phyloP scores from a whole-genome alignment of 1,140 invertebrate species.

The Lutraria rhynchaena region DNA sequence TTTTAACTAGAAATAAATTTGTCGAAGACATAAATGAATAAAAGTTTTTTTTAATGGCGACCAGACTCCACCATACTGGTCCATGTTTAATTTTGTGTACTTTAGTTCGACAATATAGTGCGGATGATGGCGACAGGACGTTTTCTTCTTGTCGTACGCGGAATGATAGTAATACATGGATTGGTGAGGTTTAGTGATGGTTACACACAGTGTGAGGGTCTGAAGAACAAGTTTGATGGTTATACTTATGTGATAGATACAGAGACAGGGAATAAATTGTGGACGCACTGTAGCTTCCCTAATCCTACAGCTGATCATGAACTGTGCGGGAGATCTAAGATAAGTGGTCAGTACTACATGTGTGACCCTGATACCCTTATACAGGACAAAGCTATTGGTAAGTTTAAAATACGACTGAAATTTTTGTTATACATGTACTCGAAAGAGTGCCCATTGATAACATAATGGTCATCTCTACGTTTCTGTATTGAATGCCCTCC shows the following conservation, averaged over 20 bases:
- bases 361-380: slow-evolving; percentile 58
- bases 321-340: slow-evolving; percentile 40
- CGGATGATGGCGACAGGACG: not conserved
- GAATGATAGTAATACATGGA: not conserved
- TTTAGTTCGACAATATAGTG: not conserved
- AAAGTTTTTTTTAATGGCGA: too few relatives aligned
- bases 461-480: too few relatives aligned
- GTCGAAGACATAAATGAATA: too few relatives aligned
- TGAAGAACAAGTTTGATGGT: slow-evolving; percentile 26
- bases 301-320: slow-evolving; percentile 42
- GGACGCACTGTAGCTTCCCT: slow-evolving; percentile 56
- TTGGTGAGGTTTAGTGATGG: too few relatives aligned
- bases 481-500: too few relatives aligned
- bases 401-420: too few relatives aligned
- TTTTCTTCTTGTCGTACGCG: not conserved
- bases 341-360: slow-evolving; percentile 19
- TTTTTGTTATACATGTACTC: too few relatives aligned
- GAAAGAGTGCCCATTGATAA: too few relatives aligned
- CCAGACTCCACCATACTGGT: too few relatives aligned
- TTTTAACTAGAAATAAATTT: too few relatives aligned
- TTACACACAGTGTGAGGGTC: slow-evolving; percentile 15
- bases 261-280: slow-evolving; percentile 5
- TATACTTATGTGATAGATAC: slow-evolving; percentile 52
- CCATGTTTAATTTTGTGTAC: not conserved
- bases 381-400: too few relatives aligned